Evolutionary conservation across 1,140 invertebrate species (phyloP).

Genomic region (Cataglyphis hispanica): DNA sequence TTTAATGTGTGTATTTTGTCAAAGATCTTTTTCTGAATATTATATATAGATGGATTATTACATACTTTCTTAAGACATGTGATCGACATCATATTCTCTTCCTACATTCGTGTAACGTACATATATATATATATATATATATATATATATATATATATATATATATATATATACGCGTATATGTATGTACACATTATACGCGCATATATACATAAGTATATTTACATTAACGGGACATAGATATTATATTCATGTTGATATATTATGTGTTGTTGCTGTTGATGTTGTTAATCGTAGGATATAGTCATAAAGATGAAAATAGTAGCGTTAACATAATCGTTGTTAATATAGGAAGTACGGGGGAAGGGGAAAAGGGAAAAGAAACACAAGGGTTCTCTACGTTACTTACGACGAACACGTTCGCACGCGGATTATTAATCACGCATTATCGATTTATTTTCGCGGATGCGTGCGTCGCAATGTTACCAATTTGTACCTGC

Average conservation of each 20-base stretch:
- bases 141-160: background rate
- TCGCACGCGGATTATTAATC: slow-evolving; percentile 46
- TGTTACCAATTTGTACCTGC: slow-evolving; percentile 47
- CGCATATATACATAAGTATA: slow-evolving; percentile 40
- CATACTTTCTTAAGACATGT: slow-evolving; percentile 34
- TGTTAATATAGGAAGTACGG: slow-evolving; percentile 59
- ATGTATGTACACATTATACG: background rate
- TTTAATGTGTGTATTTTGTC: slow-evolving; percentile 40
- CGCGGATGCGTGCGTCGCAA: background rate
- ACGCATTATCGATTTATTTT: slow-evolving; percentile 31
- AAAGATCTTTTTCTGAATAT: slow-evolving; percentile 22
- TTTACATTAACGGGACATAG: slow-evolving; percentile 53
- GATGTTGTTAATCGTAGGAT: slow-evolving; percentile 84
- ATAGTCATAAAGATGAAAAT: slow-evolving; percentile 63
- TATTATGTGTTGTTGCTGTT: slow-evolving; percentile 86
- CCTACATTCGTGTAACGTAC: slow-evolving; percentile 67
- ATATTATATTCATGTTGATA: slow-evolving; percentile 82
- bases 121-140: slow-evolving; percentile 2
- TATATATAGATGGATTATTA: slow-evolving; percentile 10
- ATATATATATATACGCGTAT: background rate
- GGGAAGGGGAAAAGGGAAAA: background rate
- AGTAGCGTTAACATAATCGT: slow-evolving; percentile 67
- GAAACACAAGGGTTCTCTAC: background rate
- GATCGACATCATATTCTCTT: slow-evolving; percentile 56
- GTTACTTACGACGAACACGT: slow-evolving; percentile 34